Evolutionary conservation across 23 tunicate genomes (phyloP).

Genomic region (Pegea sp.): DNA sequence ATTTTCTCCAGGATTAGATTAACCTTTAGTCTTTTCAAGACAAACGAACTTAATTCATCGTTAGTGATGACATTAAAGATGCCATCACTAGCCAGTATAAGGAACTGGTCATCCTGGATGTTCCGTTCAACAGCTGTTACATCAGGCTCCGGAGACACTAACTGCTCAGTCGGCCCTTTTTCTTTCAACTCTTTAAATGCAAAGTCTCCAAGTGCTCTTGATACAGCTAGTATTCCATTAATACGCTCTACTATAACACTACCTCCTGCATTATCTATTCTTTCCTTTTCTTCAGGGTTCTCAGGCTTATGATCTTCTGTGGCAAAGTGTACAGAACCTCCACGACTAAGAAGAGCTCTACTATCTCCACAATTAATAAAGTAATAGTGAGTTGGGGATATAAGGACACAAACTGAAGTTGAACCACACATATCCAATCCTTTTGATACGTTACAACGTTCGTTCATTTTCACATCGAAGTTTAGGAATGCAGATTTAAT

Average conservation of each 20-base stretch:
- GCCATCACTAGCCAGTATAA: slow-evolving; percentile 94
- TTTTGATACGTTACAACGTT: slow-evolving; percentile 8
- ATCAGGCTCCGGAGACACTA: slow-evolving; percentile 93
- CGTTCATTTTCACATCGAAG: slow-evolving; percentile 42
- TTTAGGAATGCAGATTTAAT: slow-evolving; percentile 45
- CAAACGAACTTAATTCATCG: slow-evolving; percentile 44
- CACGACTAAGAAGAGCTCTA: slow-evolving; percentile 46
- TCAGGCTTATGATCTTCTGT: slow-evolving; percentile 92
- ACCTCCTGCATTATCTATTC: slow-evolving; percentile 98
- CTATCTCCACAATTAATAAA: slow-evolving; percentile 96
- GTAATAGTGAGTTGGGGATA: slow-evolving; percentile 64
- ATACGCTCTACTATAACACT: slow-evolving; percentile 88
- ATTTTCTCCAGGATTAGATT: slow-evolving; percentile 19
- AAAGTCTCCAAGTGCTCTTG: slow-evolving; percentile 92
- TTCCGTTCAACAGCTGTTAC: slow-evolving; percentile 34
- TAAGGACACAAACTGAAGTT: slow-evolving; percentile 84
- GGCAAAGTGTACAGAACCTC: slow-evolving; percentile 51
- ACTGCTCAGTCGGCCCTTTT: slow-evolving; percentile 60
- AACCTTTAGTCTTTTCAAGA: slow-evolving; percentile 26
- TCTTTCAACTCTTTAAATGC: slow-evolving; percentile 71
- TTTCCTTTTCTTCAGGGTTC: slow-evolving; percentile 63
- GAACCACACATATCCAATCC: slow-evolving; percentile 77
- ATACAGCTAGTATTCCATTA: slow-evolving; percentile 96
- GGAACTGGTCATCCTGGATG: slow-evolving; percentile 32
- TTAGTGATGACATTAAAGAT: slow-evolving; percentile 78